These are phyloP conservation scores for Pterocles orientalis DNA, from an alignment of 2,113 vertebrate genomes.

Conservation along the genomic window DNA sequence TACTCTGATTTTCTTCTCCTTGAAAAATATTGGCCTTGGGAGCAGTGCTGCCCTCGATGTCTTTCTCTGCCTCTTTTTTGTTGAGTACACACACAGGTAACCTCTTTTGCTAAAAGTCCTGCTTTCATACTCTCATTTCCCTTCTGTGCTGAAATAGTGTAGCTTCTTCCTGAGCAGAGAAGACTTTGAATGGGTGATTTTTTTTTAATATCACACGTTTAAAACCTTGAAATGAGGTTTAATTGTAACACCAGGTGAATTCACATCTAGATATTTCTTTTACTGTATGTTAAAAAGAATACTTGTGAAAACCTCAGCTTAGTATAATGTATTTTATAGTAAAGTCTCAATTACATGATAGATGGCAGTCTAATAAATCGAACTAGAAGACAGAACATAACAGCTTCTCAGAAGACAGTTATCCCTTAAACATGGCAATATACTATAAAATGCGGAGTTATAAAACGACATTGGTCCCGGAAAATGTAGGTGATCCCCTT, in stretches of 20 bases:
- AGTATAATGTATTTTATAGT: not conserved
- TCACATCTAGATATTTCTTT: not conserved
- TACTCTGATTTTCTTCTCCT: not conserved
- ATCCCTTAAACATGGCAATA: not conserved
- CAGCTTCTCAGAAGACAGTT: not conserved
- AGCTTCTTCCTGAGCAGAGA: not conserved
- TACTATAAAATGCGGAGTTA: not conserved
- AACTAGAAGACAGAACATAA: not conserved
- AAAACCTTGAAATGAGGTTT: not conserved
- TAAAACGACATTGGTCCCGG: accelerated
- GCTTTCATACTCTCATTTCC: not conserved
- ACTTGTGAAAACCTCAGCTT: not conserved
- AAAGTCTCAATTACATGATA: not conserved
- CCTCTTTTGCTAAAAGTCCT: not conserved
- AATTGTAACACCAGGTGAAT: not conserved
- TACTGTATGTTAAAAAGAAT: not conserved
- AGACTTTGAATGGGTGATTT: not conserved
- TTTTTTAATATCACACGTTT: not conserved
- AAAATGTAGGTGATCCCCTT: not conserved
- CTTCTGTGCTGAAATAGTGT: not conserved
- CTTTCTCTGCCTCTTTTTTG: not conserved
- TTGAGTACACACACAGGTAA: not conserved
- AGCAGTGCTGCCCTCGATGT: not conserved
- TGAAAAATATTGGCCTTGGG: not conserved
- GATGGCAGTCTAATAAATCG: not conserved